Percentiles rank a stretch among this genome's conserved stretches.
These are phyloP conservation scores for Pentalonia nigronervosa DNA, from an alignment of 1,140 invertebrate genomes.

Conservation along the genomic window DNA sequence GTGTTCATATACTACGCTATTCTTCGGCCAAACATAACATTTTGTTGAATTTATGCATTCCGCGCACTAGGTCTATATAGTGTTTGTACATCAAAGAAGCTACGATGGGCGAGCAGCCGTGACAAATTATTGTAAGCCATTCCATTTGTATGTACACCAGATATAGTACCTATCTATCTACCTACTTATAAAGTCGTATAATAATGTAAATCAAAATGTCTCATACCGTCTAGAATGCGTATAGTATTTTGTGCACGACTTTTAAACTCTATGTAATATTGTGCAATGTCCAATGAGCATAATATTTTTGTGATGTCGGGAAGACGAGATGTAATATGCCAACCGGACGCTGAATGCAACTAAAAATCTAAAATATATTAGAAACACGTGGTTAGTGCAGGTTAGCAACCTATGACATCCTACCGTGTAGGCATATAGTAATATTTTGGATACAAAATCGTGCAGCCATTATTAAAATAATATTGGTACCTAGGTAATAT, in stretches of 20 bases:
- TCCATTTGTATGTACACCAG: background rate
- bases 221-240: background rate
- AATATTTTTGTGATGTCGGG: background rate
- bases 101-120: too few relatives aligned
- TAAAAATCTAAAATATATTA: background rate
- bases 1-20: background rate
- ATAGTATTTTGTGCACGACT: background rate
- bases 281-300: background rate
- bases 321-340: background rate
- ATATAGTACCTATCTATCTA: background rate
- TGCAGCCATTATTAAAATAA: background rate
- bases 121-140: background rate
- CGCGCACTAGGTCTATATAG: background rate
- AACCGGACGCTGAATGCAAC: too few relatives aligned
- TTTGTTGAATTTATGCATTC: background rate
- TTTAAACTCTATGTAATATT: background rate
- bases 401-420: background rate
- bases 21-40: background rate
- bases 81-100: background rate
- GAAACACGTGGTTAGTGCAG: background rate
- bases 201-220: background rate
- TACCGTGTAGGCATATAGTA: background rate
- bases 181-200: background rate
- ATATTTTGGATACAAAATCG: background rate
- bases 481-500: background rate